Base-by-base conservation (phyloP, 2,797 vertebrate genomes). In the Ptychadena robeensis region DNA sequence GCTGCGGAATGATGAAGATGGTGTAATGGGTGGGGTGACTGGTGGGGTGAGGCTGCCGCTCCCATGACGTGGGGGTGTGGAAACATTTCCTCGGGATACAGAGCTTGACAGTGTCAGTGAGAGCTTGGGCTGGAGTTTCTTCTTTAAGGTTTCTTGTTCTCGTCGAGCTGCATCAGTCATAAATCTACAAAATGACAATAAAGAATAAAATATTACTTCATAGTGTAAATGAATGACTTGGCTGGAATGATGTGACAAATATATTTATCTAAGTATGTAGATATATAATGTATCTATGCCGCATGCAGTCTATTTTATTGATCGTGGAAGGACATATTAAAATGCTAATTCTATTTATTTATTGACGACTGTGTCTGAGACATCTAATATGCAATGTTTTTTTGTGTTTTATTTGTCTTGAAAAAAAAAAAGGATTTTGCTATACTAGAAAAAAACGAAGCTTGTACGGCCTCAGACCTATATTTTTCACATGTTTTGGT, bases 21-120 rank as follows among this genome's bases (percentile, higher is more conserved):
- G 97, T 2, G 97, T 99, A 91, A 99, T 98, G 86, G 98, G 97
- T 0, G 98, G 98, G 25, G 97, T 99, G 89, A 99, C 97, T 0
- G 98, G 98, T 61, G 98, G 98, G 68, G 98, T 99, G 92, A 99
- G 97, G 95, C 96, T 99, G 90, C 97, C 97, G 65, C 95, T 97
- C 93, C 95, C 93, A 90, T 98, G 98, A 82, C 98, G 96, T 38
- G 96, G 96, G 1, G 96, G 96, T 22, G 96, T 96, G 90, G 96
- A 94, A 87, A 97, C 92, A 88, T 93, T 98, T 93, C 96, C 94
- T 86, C 97, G 96, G 65, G 95, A 95, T 89, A 97, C 93, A 2
- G 90, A 93, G 86, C 95, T 95, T 73, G 95, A 95, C 88, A 98
- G 90, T 73, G 96, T 96, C 90, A 97, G 91, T 10, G 96, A 96